Evolutionary conservation across 2,797 vertebrate species (phyloP).

Genomic region (Monodelphis domestica): DNA sequence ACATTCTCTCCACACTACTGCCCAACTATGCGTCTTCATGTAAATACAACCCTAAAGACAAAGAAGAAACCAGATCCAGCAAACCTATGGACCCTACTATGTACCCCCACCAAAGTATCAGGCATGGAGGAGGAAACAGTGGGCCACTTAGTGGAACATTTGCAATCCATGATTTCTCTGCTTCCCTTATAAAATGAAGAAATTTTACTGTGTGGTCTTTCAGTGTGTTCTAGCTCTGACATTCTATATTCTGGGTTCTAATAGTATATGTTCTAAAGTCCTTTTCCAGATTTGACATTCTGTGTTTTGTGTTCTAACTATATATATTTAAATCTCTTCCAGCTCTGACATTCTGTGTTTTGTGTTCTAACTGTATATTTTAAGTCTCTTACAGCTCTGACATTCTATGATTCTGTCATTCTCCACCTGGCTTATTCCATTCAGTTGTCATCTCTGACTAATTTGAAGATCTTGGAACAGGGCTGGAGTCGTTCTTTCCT

Average conservation of each 20-base stretch:
- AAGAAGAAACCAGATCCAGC: background rate
- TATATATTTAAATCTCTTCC: background rate
- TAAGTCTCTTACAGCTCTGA: background rate
- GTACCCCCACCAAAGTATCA: background rate
- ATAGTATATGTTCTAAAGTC: no score
- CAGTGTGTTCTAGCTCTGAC: background rate
- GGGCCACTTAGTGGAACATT: background rate
- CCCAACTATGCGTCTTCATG: no score
- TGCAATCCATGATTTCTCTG: background rate
- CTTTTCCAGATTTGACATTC: background rate
- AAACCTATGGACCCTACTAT: background rate
- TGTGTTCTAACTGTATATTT: background rate
- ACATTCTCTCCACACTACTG: no score
- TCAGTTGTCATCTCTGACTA: constrained; percentile 1
- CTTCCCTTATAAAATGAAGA: background rate
- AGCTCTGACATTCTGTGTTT: background rate
- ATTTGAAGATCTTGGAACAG: background rate
- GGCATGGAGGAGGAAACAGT: background rate
- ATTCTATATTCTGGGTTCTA: background rate
- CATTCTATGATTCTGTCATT: background rate
- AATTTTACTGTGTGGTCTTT: background rate
- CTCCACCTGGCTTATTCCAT: background rate
- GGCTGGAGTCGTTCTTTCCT: background rate
- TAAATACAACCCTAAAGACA: background rate
- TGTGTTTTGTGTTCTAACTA: background rate